A percentile compares a stretch with the other conserved stretches of the same genome.
phyloP scores from a whole-genome alignment of 2,888 invertebrate species.

The Nipponacmea schrenckii region DNA sequence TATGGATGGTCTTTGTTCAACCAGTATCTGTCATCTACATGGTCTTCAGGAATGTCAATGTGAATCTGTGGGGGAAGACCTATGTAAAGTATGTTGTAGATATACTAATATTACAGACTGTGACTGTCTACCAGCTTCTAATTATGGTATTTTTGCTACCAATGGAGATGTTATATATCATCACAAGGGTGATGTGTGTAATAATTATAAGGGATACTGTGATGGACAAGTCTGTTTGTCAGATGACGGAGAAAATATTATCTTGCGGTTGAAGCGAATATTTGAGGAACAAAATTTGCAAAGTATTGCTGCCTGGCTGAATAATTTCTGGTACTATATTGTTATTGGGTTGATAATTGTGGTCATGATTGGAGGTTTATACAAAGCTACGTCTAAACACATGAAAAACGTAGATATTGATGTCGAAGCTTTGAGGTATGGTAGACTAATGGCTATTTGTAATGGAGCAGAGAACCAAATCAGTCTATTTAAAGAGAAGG shows the following conservation, averaged over 20 bases:
- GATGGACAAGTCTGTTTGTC: slow-evolving; percentile 32
- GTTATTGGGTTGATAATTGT: slow-evolving; percentile 25
- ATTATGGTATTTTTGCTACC: slow-evolving; percentile 5
- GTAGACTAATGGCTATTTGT: slow-evolving; percentile 19
- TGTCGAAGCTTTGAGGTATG: slow-evolving; percentile 37
- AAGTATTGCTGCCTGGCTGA: slow-evolving; percentile 35
- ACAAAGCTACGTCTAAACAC: slow-evolving; percentile 33
- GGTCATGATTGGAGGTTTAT: slow-evolving; percentile 28
- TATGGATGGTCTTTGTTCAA: slow-evolving; percentile 36
- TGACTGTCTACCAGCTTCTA: slow-evolving; percentile 26
- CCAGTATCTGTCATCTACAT: slow-evolving; percentile 38
- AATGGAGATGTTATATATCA: slow-evolving; percentile 9
- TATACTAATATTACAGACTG: slow-evolving; percentile 8
- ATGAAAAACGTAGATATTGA: slow-evolving; percentile 34
- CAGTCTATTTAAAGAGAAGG: slow-evolving; percentile 27
- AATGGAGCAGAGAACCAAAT: slow-evolving; percentile 39
- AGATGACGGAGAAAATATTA: slow-evolving; percentile 26
- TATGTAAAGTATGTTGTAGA: slow-evolving; percentile 46
- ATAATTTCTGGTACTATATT: slow-evolving; percentile 42
- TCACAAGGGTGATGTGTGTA: slow-evolving; percentile 36
- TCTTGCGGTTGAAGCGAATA: slow-evolving; percentile 30
- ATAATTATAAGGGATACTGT: slow-evolving; percentile 37
- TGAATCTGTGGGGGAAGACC: neutral
- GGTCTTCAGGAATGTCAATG: slow-evolving; percentile 40
- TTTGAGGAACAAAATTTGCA: slow-evolving; percentile 31